Conservation (phyloP, 2,888 invertebrate species). For the Acronicta leporina region DNA sequence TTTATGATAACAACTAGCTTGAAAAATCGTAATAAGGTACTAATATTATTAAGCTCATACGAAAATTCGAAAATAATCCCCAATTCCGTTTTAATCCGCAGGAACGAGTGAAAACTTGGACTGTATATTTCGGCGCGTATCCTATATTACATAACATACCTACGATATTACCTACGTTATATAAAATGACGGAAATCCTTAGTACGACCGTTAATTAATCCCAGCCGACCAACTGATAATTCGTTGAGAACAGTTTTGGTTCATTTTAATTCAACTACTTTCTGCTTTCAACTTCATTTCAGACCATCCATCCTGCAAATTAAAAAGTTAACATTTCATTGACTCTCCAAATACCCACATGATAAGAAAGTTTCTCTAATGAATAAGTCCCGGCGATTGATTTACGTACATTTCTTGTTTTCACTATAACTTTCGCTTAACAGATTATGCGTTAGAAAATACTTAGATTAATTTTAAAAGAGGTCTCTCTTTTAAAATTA, state of each 20-base stretch:
- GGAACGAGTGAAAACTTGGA: constrained; percentile 19
- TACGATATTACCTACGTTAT: constrained; percentile 2
- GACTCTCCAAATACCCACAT: not conserved
- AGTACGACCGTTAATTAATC: constrained; percentile 38
- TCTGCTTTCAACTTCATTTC: constrained; percentile 14
- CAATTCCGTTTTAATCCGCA: constrained; percentile 3
- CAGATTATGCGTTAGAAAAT: no score
- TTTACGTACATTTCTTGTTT: no score
- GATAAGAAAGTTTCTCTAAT: not conserved
- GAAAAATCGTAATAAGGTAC: no score
- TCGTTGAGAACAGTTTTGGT: constrained; percentile 20
- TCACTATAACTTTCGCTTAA: no score
- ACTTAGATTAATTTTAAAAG: no score
- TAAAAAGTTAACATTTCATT: not conserved
- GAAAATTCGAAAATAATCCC: no score
- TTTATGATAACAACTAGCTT: no score
- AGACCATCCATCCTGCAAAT: constrained; percentile 7
- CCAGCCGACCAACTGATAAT: constrained; percentile 28
- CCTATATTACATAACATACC: not conserved
- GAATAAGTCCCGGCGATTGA: no score
- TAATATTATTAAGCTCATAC: no score
- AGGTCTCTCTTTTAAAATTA: no score
- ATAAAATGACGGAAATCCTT: constrained; percentile 34
- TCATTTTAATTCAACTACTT: constrained; percentile 34
- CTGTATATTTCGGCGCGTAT: constrained; percentile 13